A percentile compares a stretch with the other conserved stretches of the same genome.
phyloP scores from a whole-genome alignment of 2,888 invertebrate genomes.

The Ceraclea dissimilis region DNA sequence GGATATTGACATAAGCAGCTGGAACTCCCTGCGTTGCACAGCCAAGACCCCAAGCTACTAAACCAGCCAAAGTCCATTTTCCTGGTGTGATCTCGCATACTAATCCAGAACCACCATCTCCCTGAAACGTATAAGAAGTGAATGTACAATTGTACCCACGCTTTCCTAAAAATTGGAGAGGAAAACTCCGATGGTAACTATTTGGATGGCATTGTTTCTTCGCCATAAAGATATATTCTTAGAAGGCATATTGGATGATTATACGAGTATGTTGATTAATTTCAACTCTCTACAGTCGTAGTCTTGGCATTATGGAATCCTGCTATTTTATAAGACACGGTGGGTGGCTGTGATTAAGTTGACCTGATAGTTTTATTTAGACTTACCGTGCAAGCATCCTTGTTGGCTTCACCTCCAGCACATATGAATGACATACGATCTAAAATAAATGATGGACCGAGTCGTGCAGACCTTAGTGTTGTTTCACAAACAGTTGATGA shows the following conservation, averaged over 20 bases:
- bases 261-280: too few relatives aligned
- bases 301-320: too few relatives aligned
- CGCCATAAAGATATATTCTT: too few relatives aligned
- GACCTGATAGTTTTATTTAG: too few relatives aligned
- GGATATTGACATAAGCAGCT: slow-evolving; percentile 71
- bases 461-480: slow-evolving; percentile 54
- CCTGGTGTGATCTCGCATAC: slow-evolving; percentile 51
- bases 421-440: slow-evolving; percentile 65
- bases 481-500: slow-evolving; percentile 57
- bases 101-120: slow-evolving; percentile 67
- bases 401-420: slow-evolving; percentile 69
- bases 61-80: slow-evolving; percentile 54
- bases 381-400: slow-evolving; percentile 71
- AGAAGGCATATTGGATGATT: too few relatives aligned
- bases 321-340: too few relatives aligned
- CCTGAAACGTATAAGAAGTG: slow-evolving; percentile 38
- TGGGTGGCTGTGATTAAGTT: too few relatives aligned
- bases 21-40: slow-evolving; percentile 64
- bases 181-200: too few relatives aligned
- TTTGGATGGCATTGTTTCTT: too few relatives aligned
- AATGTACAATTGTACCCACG: not conserved
- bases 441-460: slow-evolving; percentile 55
- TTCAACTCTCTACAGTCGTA: too few relatives aligned
- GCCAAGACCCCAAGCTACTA: slow-evolving; percentile 71
- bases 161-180: not conserved